phyloP scores from a whole-genome alignment of 2,888 invertebrate species.

The Villa cingulata region DNA sequence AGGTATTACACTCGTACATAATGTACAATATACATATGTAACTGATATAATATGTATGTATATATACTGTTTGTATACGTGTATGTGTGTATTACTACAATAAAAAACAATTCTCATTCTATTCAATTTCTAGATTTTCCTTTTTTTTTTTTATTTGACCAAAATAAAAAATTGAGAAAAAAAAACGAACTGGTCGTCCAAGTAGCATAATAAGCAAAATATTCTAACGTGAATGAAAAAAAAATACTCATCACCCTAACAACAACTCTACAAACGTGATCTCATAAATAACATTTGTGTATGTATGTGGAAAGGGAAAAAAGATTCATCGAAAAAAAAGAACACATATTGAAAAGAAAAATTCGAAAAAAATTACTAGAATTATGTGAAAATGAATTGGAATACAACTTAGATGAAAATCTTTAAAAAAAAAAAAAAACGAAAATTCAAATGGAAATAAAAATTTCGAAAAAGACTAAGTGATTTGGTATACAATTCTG shows the following conservation, averaged over 20 bases:
- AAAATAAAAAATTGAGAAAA: too few relatives aligned
- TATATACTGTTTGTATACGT: too few relatives aligned
- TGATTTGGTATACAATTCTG: conserved; percentile 7
- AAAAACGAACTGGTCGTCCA: too few relatives aligned
- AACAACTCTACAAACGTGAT: conserved; percentile 5
- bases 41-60: too few relatives aligned
- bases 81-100: too few relatives aligned
- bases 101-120: too few relatives aligned
- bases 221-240: neutral
- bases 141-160: too few relatives aligned
- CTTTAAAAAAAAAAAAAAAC: neutral
- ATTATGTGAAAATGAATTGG: neutral
- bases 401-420: neutral
- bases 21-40: neutral
- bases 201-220: too few relatives aligned
- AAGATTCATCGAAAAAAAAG: conserved; percentile 1
- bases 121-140: too few relatives aligned
- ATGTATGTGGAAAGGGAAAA: conserved; percentile 3
- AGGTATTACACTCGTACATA: too few relatives aligned
- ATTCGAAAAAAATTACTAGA: neutral
- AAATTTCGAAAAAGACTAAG: neutral
- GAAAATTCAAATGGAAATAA: neutral
- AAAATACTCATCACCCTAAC: conserved; percentile 1
- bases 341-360: neutral
- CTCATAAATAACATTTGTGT: conserved; percentile 6